Evolutionary conservation across 2,797 vertebrate species (phyloP).

Genomic region (Chanos chanos): DNA sequence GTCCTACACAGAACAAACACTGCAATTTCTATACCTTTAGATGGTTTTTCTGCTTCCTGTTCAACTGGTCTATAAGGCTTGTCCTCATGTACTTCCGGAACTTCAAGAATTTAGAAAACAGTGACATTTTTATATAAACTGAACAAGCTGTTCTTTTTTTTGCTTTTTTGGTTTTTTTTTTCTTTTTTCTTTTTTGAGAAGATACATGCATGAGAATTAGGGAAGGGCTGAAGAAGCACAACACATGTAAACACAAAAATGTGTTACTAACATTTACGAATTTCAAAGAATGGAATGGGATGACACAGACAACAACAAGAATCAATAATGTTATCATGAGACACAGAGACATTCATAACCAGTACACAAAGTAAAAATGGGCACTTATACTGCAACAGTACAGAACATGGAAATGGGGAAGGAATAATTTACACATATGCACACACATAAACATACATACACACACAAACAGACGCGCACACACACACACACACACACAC

Average conservation of each 20-base stretch:
- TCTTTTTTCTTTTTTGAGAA: too few relatives aligned
- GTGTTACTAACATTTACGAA: neutral
- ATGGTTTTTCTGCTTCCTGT: slow-evolving; percentile 47
- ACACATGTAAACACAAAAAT: neutral
- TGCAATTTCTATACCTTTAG: slow-evolving; percentile 62
- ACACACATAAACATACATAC: too few relatives aligned
- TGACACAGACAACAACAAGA: neutral
- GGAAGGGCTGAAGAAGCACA: too few relatives aligned
- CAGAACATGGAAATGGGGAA: too few relatives aligned
- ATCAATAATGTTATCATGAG: too few relatives aligned
- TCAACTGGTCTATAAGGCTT: slow-evolving; percentile 38
- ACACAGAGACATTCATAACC: neutral
- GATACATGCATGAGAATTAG: too few relatives aligned
- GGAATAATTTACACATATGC: too few relatives aligned
- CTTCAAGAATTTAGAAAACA: slow-evolving; percentile 65
- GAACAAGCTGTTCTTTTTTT: slow-evolving; percentile 1
- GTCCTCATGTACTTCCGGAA: slow-evolving; percentile 48
- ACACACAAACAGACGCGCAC: too few relatives aligned
- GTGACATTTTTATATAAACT: slow-evolving; percentile 34
- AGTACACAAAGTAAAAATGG: neutral
- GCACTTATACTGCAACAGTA: too few relatives aligned
- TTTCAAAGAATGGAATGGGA: too few relatives aligned
- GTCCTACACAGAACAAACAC: slow-evolving; percentile 17
- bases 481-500: too few relatives aligned
- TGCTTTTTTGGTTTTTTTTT: too few relatives aligned